Conservation (phyloP, 2,888 invertebrate genomes). For the Cryptus viduatorius region DNA sequence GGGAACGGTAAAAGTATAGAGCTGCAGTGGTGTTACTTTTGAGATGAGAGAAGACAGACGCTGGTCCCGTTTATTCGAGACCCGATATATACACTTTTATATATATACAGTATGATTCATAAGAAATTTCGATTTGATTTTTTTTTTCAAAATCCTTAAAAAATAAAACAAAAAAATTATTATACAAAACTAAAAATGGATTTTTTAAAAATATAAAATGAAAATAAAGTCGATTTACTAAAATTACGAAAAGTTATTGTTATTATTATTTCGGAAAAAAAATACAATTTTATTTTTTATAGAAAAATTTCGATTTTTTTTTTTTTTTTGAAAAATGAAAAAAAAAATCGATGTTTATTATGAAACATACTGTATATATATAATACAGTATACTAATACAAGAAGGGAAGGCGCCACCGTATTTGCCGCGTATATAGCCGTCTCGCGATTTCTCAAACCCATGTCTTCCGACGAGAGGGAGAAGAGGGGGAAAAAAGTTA, state of each 20-base stretch:
- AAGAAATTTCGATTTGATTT: too few relatives aligned
- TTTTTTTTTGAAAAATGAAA: too few relatives aligned
- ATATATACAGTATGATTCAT: neutral
- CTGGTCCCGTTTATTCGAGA: neutral
- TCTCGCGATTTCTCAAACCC: constrained; percentile 30
- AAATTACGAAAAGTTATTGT: too few relatives aligned
- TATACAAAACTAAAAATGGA: too few relatives aligned
- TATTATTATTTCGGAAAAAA: too few relatives aligned
- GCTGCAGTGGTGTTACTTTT: constrained; percentile 7
- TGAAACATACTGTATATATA: neutral
- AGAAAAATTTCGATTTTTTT: too few relatives aligned
- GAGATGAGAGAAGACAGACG: constrained; percentile 23
- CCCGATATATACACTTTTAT: neutral
- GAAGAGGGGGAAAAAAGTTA: constrained; percentile 14
- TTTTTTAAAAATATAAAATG: too few relatives aligned
- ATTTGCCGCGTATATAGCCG: neutral
- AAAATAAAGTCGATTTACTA: too few relatives aligned
- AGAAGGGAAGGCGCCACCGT: neutral
- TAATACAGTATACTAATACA: neutral
- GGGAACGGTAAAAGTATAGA: constrained; percentile 21
- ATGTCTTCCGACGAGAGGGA: constrained; percentile 17
- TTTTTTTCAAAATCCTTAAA: too few relatives aligned
- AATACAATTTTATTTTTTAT: too few relatives aligned
- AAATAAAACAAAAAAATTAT: too few relatives aligned
- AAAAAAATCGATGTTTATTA: too few relatives aligned